These are phyloP conservation scores for Meandrusa payeni DNA, from an alignment of 2,888 invertebrate species.

Conservation along the genomic window DNA sequence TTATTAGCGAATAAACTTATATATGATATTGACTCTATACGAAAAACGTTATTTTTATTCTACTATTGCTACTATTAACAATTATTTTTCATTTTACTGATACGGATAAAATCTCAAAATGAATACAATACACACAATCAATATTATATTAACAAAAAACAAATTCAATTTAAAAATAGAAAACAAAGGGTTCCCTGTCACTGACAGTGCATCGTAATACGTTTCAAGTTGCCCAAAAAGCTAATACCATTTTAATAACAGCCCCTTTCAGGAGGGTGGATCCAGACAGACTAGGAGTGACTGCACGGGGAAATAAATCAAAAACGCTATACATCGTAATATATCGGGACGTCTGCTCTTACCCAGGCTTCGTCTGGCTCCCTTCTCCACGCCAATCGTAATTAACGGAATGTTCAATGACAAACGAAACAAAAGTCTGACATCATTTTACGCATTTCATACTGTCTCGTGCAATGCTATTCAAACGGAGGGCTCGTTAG, in stretches of 20 bases:
- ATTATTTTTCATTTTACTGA: too few species aligned
- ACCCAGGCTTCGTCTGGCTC: too few species aligned
- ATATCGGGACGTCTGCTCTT: slow-evolving; percentile 25
- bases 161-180: too few species aligned
- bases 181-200: too few species aligned
- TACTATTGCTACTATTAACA: too few species aligned
- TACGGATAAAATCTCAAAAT: too few species aligned
- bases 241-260: slow-evolving; percentile 27
- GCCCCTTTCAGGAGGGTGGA: slow-evolving; percentile 20
- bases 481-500: neutral
- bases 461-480: neutral
- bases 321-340: slow-evolving; percentile 23
- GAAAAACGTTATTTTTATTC: too few species aligned
- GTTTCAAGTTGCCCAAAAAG: slow-evolving; percentile 3
- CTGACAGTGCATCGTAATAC: neutral
- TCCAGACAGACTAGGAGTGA: slow-evolving; percentile 22
- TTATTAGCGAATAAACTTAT: too few species aligned
- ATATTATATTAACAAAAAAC: too few species aligned
- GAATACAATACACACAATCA: too few species aligned
- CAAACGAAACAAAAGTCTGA: slow-evolving; percentile 1
- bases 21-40: too few species aligned
- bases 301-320: slow-evolving; percentile 21
- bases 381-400: slow-evolving; percentile 40
- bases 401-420: slow-evolving; percentile 42
- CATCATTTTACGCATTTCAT: neutral